Base-by-base conservation (phyloP, 2,113 vertebrate genomes). In the Geococcyx californianus region DNA sequence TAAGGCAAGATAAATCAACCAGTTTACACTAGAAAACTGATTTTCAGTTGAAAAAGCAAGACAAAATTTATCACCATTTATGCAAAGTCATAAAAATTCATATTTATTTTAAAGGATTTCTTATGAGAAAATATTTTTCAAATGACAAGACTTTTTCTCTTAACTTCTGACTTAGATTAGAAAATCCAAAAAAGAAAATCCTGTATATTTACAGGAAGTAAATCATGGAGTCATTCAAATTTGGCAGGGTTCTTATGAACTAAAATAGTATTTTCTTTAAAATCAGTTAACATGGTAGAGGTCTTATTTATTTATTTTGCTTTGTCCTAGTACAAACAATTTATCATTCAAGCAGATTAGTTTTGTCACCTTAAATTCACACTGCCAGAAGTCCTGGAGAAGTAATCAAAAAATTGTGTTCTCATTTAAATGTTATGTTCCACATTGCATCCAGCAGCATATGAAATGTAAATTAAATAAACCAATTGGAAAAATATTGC, bases 311-410 rank as follows among this genome's bases (percentile, higher is more conserved):
- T 38, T 63, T 79, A 38, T 77, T 90, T 87, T 84, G 4, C 13
- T 66, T 81, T 75, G 4, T 78, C 28, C 4, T 33, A 40, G 20
- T n/a, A 40, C 13, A 90, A 25, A 45, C 6, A 47, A 69, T 67
- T 77, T 76, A 31, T 83, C 67, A 62, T 84, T 70, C 59, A 83
- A 74, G 70, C 3, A 66, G 38, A 77, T 90, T 80, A 54, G 17
- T 47, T 88, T 94, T 95, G 44, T 92, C 72, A 94, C 23, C 75
- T 91, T 77, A 68, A 77, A 89, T 85, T 93, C 68, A 78, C 5
- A 2, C 23, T 77, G 10, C 36, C 42, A 85, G 76, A 95, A 82
- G 26, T 93, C 51, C 44, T 42, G 67, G 9, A 55, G 38, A 86
- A 75, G 19, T 58, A 84, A 66, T 82, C 4, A 82, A 63, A 87